Base-by-base conservation (phyloP, 2,113 vertebrate species). In the Heterotilapia buettikoferi region DNA sequence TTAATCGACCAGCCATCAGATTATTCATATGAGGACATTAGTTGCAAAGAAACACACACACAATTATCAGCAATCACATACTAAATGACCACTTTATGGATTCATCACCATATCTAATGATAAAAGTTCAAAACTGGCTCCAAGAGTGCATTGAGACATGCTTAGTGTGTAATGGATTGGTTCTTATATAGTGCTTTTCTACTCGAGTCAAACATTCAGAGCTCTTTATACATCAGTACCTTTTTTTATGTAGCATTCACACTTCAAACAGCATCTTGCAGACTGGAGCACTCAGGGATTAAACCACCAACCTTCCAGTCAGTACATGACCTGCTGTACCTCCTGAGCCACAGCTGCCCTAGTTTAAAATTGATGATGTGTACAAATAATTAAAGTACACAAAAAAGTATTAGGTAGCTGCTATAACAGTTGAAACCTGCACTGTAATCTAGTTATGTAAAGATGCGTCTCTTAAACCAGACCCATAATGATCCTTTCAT, bases 401-500 rank as follows among this genome's bases (percentile, higher is more conserved):
- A 26, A 52, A 76, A 66, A 76, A 43, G 11, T 52, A 50, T 9
- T 66, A 4, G 7, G 86, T 18, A 21, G 14, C 50, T 47, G 8
- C 18, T 80, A 16, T 66, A 19, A 36, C 21, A 56, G 29, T 26
- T n/a, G 24, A 14, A 83, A 86, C 40, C 5, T 87, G 18, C 24
- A 8, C 53, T 6, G 10, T 12, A 40, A 29, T 21, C 43, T 40
- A 63, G 31, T 76, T 61, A n/a, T 63, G 56, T 26, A 59, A 80
- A 68, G 83, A 80, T 21, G 52, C 9, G 31, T 79, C 84, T 71
- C 19, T 36, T 56, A 26, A 86, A 26, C 59, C 63, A 89, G 71
- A 84, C 38, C 89, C n/a, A 81, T 88, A 84, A 89, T 85, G 84
- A 89, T 82, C 54, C 40, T 68, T 19, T 82, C 80, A 68, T 66